These are phyloP conservation scores for Anas platyrhynchos DNA, from an alignment of 2,113 vertebrate genomes.

Conservation along the genomic window DNA sequence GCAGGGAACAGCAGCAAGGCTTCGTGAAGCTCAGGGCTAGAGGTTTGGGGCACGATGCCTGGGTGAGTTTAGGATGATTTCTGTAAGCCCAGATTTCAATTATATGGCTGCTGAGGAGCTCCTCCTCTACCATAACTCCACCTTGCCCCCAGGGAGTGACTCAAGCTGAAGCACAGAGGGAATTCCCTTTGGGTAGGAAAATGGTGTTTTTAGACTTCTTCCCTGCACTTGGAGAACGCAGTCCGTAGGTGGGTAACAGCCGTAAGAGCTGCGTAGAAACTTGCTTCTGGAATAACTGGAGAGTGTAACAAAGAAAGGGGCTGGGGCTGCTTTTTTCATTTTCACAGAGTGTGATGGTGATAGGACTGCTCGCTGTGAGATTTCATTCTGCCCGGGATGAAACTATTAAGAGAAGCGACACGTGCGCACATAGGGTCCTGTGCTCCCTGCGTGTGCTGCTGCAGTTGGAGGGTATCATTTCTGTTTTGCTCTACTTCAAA, in stretches of 20 bases:
- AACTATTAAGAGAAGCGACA: constrained; percentile 29
- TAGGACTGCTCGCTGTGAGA: constrained; percentile 54
- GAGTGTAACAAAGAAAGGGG: constrained; percentile 1
- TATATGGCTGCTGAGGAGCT: neutral
- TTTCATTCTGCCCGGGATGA: neutral
- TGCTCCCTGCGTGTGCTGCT: neutral
- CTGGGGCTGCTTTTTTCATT: constrained; percentile 21
- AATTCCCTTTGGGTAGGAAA: neutral
- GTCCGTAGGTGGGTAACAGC: neutral
- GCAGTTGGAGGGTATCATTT: constrained; percentile 7
- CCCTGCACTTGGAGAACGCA: neutral
- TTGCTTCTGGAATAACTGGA: neutral
- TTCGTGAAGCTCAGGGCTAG: neutral
- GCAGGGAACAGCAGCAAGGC: neutral
- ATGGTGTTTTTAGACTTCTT: neutral
- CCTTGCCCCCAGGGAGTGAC: neutral
- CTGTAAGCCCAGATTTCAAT: neutral
- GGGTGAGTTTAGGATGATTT: neutral
- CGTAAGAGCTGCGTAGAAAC: neutral
- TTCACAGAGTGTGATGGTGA: constrained; percentile 21
- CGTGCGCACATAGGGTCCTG: neutral
- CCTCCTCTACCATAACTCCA: neutral
- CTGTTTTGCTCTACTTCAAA: constrained; percentile 41
- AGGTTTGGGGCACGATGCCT: neutral
- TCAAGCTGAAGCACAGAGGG: neutral